Percentiles rank a stretch among this genome's conserved stretches.
Evolutionary conservation across 2,888 invertebrate genomes (phyloP).

Genomic region (Pachydiplax longipennis): DNA sequence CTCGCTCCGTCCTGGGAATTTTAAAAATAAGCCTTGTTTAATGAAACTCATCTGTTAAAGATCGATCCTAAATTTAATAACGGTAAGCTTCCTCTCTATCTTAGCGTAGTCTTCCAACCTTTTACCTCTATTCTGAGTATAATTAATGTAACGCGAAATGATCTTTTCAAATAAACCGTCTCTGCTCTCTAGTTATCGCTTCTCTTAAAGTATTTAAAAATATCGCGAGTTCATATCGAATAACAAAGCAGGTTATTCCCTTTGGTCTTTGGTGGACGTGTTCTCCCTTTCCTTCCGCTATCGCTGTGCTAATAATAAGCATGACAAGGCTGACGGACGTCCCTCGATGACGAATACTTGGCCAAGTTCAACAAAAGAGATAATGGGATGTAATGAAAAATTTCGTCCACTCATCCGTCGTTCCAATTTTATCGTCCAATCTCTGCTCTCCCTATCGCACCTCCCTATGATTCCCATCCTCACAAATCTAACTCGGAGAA

Average conservation of each 20-base stretch:
- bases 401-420: background rate
- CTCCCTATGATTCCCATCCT: background rate
- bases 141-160: no score
- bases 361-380: conserved; percentile 15
- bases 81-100: no score
- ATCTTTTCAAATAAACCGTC: background rate
- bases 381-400: background rate
- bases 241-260: background rate
- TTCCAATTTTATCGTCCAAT: background rate
- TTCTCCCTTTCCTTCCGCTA: background rate
- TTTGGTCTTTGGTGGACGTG: background rate
- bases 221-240: background rate
- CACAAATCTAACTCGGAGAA: background rate
- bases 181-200: background rate
- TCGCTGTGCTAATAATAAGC: conserved; percentile 26
- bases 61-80: no score
- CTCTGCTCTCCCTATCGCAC: background rate
- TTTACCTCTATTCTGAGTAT: no score
- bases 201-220: background rate
- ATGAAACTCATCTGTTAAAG: no score
- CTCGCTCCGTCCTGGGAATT: no score
- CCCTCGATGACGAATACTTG: conserved; percentile 37
- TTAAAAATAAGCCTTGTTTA: no score
- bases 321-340: conserved; percentile 5
- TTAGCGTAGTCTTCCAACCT: no score